Evolutionary conservation across 1,140 invertebrate genomes (phyloP), one percentile per base, ranked within the genome.

Genomic region (Psix sp.): DNA sequence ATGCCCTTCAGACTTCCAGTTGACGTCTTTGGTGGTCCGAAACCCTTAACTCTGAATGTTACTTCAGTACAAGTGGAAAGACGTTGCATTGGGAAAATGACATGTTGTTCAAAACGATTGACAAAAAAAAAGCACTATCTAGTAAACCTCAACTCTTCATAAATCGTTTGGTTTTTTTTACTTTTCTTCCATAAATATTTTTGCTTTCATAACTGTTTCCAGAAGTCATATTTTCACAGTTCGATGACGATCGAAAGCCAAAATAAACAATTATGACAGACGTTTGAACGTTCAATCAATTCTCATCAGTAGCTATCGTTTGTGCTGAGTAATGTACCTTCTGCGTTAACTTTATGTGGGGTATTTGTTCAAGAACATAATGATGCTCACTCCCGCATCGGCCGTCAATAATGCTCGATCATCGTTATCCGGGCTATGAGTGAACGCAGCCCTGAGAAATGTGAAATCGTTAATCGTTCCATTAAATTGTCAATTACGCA

Each of bases 11-110:
- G 54, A 56, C 48, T 65, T 54, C 66, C 76, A 42, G 60, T 79
- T 73, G 65, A 67, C 81, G 80, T 77, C 80, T 71, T 82, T 79
- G 83, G 81, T 84, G 83, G 83, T 85, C 82, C 77, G 51, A 77
- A 80, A 83, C 82, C 80, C 80, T 78, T 77, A 76, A 70, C 77
- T 77, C 78, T 77, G 62, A 48, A 82, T 82, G 77, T 82, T 80
- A 62, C 75, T 79, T 74, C 78, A 77, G 76, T 65, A 67, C 67
- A 78, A 82, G 80, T 81, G 79, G 80, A 82, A 80, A 81, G 78
- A 56, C 29, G 36, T 35, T 62, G 57, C 43, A 63, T 11, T 6
- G 57, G 49, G 52, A 71, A 71, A 71, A 49, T 33, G 18, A 31
- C 11, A 26, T 15, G 20, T 14, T 48, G 31, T 54, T 54, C 5